Evolutionary conservation across 2,888 invertebrate genomes (phyloP).

Genomic region (Boloria euphrosyne): DNA sequence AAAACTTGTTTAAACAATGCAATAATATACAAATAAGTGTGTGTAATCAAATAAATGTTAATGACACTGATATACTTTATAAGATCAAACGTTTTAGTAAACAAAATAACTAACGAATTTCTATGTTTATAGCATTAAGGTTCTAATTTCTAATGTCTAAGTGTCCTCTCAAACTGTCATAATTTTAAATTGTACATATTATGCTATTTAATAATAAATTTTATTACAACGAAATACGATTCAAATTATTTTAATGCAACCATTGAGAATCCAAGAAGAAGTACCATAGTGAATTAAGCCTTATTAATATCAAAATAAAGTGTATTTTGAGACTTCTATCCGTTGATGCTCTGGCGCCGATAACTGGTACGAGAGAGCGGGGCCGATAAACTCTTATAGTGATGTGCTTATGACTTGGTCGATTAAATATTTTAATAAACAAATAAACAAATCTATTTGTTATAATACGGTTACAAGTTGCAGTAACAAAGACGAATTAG

Average conservation of each 20-base stretch:
- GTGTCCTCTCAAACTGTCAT: not conserved
- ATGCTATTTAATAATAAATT: not conserved
- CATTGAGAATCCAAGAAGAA: too few species aligned
- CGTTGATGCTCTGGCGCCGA: slow-evolving; percentile 29
- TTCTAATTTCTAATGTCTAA: not conserved
- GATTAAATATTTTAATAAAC: not conserved
- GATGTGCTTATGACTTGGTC: slow-evolving; percentile 22
- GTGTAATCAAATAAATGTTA: not conserved
- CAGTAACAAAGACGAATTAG: too few species aligned
- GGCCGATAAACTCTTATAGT: slow-evolving; percentile 38
- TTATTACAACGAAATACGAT: not conserved
- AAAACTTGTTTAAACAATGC: too few species aligned
- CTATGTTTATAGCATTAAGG: not conserved
- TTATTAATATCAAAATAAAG: not conserved
- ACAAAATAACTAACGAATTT: not conserved
- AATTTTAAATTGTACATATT: not conserved
- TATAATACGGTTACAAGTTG: too few species aligned
- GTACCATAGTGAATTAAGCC: not conserved
- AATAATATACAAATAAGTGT: too few species aligned
- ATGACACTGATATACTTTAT: not conserved
- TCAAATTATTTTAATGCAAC: not conserved
- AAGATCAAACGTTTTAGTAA: not conserved
- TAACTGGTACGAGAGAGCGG: slow-evolving; percentile 38
- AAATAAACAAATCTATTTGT: too few species aligned
- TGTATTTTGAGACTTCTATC: slow-evolving; percentile 1